phyloP scores from a whole-genome alignment of 2,797 vertebrate species.

The Acrocephalus scirpaceus region DNA sequence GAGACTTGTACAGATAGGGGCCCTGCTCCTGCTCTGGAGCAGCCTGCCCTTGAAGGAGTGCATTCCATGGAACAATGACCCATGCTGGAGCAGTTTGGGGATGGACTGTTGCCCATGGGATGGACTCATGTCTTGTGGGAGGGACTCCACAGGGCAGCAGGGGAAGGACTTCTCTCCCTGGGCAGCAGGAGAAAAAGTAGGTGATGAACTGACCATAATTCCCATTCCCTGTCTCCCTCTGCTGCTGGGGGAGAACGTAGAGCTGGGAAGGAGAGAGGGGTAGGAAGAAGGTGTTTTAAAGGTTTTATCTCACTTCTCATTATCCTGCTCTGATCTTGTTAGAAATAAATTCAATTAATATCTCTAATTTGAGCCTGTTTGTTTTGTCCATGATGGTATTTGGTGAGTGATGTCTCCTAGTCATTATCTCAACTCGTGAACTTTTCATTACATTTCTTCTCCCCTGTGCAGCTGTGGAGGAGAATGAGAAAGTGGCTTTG shows the following conservation, averaged over 20 bases:
- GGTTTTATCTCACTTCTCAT: not conserved
- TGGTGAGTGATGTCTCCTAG: not conserved
- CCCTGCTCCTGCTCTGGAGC: not conserved
- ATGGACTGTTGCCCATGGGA: rapidly evolving
- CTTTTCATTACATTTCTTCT: not conserved
- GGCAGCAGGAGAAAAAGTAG: too few species aligned
- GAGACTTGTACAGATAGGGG: not conserved
- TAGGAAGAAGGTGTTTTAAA: not conserved
- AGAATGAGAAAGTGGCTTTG: not conserved
- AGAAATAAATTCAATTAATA: not conserved
- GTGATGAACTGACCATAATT: not conserved
- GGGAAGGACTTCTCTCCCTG: not conserved
- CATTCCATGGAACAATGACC: not conserved
- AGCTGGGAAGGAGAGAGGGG: not conserved
- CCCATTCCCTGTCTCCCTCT: not conserved
- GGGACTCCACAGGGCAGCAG: rapidly evolving
- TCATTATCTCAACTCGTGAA: not conserved
- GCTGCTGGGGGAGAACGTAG: not conserved
- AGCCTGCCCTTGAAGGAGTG: not conserved
- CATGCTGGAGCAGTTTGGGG: rapidly evolving
- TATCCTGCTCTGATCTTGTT: not conserved
- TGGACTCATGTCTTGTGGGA: not conserved
- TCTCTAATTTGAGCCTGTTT: not conserved
- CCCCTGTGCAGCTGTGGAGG: not conserved
- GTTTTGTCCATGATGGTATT: not conserved